Evolutionary conservation across 2,797 vertebrate genomes (phyloP).

Genomic region (Galaxias olidus): DNA sequence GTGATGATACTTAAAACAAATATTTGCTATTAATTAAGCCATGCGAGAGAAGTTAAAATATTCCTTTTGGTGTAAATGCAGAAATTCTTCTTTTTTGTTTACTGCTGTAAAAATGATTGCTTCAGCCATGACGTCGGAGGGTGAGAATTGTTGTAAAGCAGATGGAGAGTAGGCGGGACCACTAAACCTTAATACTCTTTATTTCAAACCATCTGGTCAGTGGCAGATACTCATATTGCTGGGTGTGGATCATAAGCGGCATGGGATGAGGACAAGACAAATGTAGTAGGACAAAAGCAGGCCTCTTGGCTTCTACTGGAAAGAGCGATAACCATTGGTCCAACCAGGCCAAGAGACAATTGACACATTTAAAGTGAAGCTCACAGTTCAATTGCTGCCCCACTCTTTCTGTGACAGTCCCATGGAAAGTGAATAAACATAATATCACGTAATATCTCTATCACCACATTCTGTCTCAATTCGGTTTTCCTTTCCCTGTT

Average conservation of each 20-base stretch:
- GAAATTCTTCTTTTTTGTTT: neutral
- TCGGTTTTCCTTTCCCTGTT: neutral
- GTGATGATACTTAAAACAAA: no score
- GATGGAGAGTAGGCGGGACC: conserved; percentile 25
- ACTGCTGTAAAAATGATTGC: conserved; percentile 29
- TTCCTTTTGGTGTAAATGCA: neutral
- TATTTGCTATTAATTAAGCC: no score
- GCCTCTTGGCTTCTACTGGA: conserved; percentile 29
- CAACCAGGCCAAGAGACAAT: neutral
- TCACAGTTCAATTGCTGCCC: no score
- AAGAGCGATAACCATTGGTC: no score
- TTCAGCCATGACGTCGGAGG: conserved; percentile 27
- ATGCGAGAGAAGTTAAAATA: no score
- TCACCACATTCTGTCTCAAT: no score
- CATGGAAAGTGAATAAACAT: no score
- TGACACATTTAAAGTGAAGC: no score
- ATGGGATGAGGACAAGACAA: conserved; percentile 20
- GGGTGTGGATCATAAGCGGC: conserved; percentile 38
- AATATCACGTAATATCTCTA: no score
- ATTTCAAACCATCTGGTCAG: conserved; percentile 72
- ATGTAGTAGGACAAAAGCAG: conserved; percentile 31
- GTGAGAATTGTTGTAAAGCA: conserved; percentile 26
- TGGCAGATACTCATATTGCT: conserved; percentile 55
- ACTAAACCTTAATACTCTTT: conserved; percentile 68
- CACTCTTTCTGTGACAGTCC: no score